These are phyloP conservation scores for Benitochromis conjunctus DNA, from an alignment of 2,113 vertebrate genomes.

Conservation along the genomic window DNA sequence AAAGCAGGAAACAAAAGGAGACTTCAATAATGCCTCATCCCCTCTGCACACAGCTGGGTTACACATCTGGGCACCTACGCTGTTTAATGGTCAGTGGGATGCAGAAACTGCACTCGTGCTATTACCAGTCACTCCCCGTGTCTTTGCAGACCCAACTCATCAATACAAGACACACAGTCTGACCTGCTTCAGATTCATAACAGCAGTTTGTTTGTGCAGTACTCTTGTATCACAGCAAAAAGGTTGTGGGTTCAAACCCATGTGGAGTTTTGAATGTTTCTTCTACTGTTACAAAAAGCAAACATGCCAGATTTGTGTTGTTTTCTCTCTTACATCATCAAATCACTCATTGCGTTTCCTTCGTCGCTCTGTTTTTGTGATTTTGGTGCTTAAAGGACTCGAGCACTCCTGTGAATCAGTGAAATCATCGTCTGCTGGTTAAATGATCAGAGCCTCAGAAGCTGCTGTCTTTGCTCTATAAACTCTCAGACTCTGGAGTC, in stretches of 20 bases:
- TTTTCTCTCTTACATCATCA: neutral
- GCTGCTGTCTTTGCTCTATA: neutral
- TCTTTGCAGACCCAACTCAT: neutral
- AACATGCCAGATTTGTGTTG: neutral
- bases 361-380: neutral
- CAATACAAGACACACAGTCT: fast-evolving
- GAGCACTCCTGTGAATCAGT: neutral
- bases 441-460: neutral
- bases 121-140: too few relatives aligned
- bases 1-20: neutral
- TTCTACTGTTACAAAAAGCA: neutral
- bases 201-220: neutral
- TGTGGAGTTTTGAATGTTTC: neutral
- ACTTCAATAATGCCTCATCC: neutral
- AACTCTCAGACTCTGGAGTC: neutral
- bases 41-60: neutral
- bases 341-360: neutral
- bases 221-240: neutral
- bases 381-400: neutral
- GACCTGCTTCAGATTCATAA: neutral
- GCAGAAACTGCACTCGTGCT: fast-evolving
- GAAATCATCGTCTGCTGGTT: neutral
- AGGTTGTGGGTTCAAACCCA: neutral
- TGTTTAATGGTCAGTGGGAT: neutral
- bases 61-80: neutral